phyloP scores from a whole-genome alignment of 2,113 vertebrate species.

The Mus pahari region DNA sequence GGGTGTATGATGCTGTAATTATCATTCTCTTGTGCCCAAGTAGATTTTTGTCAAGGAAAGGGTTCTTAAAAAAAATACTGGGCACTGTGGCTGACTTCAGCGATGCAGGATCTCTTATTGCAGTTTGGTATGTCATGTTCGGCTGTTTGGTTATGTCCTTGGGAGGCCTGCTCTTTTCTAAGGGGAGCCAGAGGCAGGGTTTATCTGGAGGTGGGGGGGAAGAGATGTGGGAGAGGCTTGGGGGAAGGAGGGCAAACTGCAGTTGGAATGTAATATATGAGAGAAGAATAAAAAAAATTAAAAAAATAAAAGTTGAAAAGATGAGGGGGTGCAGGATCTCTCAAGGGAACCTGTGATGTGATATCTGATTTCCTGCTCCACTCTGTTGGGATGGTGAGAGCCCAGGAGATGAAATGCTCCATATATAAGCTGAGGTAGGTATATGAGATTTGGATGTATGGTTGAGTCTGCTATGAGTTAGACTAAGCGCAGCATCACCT shows the following conservation, averaged over 20 bases:
- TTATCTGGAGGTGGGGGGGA: not conserved
- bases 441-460: not conserved
- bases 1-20: not conserved
- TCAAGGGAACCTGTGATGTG: not conserved
- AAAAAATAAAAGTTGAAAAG: not conserved
- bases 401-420: not conserved
- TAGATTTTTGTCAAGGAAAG: not conserved
- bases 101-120: not conserved
- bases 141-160: not conserved
- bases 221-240: not conserved
- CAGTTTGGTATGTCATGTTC: not conserved
- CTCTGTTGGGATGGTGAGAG: not conserved
- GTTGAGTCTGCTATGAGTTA: not conserved
- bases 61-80: not conserved
- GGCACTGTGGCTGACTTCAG: not conserved
- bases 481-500: not conserved
- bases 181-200: not conserved
- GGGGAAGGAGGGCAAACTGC: not conserved
- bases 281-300: not conserved
- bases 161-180: not conserved
- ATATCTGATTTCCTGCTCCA: not conserved
- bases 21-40: not conserved
- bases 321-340: not conserved
- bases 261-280: not conserved
- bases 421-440: not conserved